phyloP scores from a whole-genome alignment of 2,113 vertebrate species.

The Callocephalon fimbriatum region DNA sequence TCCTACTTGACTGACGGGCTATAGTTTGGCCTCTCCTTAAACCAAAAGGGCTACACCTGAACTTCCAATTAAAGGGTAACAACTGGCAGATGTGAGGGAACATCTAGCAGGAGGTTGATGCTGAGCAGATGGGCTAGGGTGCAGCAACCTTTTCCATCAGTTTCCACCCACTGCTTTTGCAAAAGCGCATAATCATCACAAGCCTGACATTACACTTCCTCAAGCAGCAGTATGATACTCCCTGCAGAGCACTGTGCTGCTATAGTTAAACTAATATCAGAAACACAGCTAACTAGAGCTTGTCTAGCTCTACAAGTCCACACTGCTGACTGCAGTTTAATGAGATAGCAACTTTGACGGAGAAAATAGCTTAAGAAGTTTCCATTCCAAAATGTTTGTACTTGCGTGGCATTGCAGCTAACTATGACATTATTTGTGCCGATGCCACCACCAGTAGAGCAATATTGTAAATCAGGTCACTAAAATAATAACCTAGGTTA shows the following conservation, averaged over 20 bases:
- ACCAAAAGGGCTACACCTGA: slow-evolving; percentile 45
- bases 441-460: background rate
- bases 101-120: slow-evolving; percentile 28
- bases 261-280: background rate
- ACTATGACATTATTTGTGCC: background rate
- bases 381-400: background rate
- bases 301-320: background rate
- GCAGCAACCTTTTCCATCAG: background rate
- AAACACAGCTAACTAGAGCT: background rate
- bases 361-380: background rate
- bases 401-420: background rate
- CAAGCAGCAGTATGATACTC: background rate
- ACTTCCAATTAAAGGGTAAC: slow-evolving; percentile 28
- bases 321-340: background rate
- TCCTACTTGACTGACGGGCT: background rate
- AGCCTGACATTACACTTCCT: background rate
- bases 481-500: background rate
- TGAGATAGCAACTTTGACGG: background rate
- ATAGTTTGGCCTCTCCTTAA: background rate
- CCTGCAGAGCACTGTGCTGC: background rate
- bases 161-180: slow-evolving; percentile 10
- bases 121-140: slow-evolving; percentile 54
- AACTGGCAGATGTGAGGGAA: slow-evolving; percentile 55
- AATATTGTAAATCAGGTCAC: background rate
- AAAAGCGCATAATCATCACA: background rate